Evolutionary conservation across 2,797 vertebrate genomes (phyloP).

Genomic region (Columba guinea): DNA sequence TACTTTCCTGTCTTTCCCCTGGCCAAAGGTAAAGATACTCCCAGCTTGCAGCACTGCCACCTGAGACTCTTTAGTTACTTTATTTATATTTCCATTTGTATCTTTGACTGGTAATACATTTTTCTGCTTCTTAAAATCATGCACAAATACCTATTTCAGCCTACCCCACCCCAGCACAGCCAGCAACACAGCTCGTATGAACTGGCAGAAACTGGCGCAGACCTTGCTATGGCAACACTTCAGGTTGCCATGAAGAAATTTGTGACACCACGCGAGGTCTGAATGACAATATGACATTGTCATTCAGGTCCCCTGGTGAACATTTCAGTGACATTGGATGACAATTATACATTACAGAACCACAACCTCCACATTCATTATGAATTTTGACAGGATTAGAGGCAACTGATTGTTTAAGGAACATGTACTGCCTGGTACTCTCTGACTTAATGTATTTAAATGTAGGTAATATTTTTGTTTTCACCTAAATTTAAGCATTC

Average conservation of each 20-base stretch:
- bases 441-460: conserved; percentile 33
- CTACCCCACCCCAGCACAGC: neutral
- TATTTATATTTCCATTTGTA: neutral
- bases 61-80: neutral
- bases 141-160: neutral
- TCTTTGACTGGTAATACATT: neutral
- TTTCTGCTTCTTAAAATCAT: neutral
- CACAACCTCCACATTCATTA: neutral
- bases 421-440: conserved; percentile 1
- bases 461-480: conserved; percentile 43
- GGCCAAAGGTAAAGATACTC: neutral
- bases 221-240: conserved; percentile 29
- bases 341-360: neutral
- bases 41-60: neutral
- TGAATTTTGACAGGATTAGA: neutral
- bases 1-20: neutral
- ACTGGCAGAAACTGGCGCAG: neutral
- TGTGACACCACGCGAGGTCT: neutral
- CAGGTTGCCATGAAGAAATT: neutral
- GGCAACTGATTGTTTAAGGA: neutral
- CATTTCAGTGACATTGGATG: neutral
- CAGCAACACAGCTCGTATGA: neutral
- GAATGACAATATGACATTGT: neutral
- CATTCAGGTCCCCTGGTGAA: neutral
- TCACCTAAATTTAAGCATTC: conserved; percentile 51